Evolutionary conservation across 2,113 vertebrate genomes (phyloP).

Genomic region (Bambusicola thoracicus): DNA sequence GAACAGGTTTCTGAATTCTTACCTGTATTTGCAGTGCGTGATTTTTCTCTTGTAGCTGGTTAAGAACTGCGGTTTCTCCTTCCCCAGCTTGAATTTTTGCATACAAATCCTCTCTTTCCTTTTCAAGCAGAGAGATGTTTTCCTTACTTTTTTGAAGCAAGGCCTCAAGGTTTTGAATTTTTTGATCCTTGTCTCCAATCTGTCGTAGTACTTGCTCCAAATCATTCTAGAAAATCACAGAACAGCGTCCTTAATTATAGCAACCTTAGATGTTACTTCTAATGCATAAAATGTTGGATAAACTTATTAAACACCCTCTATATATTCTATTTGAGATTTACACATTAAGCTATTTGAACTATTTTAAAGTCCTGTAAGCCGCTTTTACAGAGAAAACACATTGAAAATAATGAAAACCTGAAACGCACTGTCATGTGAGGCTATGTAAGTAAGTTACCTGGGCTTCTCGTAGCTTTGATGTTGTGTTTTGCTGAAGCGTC

Average conservation of each 20-base stretch:
- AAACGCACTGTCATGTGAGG: neutral
- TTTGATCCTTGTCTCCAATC: conserved; percentile 98
- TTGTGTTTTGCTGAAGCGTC: conserved; percentile 91
- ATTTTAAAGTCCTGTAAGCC: neutral
- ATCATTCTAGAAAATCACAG: conserved; percentile 86
- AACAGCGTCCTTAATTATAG: conserved; percentile 56
- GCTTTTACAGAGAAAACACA: neutral
- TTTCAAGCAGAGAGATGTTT: conserved; percentile 90
- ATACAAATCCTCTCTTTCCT: conserved; percentile 94
- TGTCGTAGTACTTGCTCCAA: conserved; percentile 97
- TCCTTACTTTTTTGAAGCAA: conserved; percentile 96
- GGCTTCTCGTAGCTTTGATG: conserved; percentile 93
- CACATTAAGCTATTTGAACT: neutral
- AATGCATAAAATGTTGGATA: conserved; percentile 31
- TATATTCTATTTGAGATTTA: neutral
- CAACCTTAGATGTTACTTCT: conserved; percentile 25
- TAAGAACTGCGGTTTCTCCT: conserved; percentile 94
- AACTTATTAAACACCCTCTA: neutral
- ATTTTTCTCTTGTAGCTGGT: conserved; percentile 97
- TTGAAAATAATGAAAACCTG: neutral
- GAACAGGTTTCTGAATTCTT: neutral
- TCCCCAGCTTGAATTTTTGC: conserved; percentile 98
- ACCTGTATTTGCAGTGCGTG: conserved; percentile 93
- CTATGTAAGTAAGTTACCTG: conserved; percentile 80
- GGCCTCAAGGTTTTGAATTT: conserved; percentile 98